These are phyloP conservation scores for Betta splendens DNA, from an alignment of 2,797 vertebrate species.

Conservation along the genomic window DNA sequence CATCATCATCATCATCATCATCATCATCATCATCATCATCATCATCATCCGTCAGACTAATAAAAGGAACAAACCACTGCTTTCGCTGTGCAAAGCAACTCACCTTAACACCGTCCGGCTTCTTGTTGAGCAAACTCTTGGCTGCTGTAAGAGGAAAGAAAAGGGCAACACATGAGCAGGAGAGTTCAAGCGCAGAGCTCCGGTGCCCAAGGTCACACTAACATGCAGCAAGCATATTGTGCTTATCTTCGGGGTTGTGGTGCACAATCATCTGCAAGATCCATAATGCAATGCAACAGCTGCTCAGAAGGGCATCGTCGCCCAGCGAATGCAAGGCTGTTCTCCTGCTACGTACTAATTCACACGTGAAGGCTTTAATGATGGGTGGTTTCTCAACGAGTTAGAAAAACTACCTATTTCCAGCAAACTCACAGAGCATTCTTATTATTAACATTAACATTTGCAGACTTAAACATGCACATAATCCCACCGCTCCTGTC, in stretches of 20 bases:
- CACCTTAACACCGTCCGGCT: constrained; percentile 96
- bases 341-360: constrained; percentile 23
- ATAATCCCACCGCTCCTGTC: constrained; percentile 28
- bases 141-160: constrained; percentile 87
- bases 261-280: constrained; percentile 48
- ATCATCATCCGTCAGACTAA: constrained; percentile 50
- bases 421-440: constrained; percentile 29
- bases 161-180: constrained; percentile 43
- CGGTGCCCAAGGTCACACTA: constrained; percentile 44
- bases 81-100: constrained; percentile 61
- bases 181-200: constrained; percentile 23
- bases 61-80: constrained; percentile 49
- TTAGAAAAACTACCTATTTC: constrained; percentile 27
- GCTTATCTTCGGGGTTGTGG: constrained; percentile 62
- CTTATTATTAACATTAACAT: constrained; percentile 31
- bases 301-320: constrained; percentile 23
- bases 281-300: constrained; percentile 62
- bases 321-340: constrained; percentile 43
- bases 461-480: constrained; percentile 51
- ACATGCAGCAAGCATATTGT: constrained; percentile 74
- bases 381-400: constrained; percentile 26
- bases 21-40: constrained; percentile 48
- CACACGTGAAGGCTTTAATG: constrained; percentile 22
- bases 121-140: constrained; percentile 97
- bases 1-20: constrained; percentile 50